Evolutionary conservation across 2,797 vertebrate species (phyloP), one percentile per base, ranked within the genome.

Genomic region (Cynodonichthys magdalenae): DNA sequence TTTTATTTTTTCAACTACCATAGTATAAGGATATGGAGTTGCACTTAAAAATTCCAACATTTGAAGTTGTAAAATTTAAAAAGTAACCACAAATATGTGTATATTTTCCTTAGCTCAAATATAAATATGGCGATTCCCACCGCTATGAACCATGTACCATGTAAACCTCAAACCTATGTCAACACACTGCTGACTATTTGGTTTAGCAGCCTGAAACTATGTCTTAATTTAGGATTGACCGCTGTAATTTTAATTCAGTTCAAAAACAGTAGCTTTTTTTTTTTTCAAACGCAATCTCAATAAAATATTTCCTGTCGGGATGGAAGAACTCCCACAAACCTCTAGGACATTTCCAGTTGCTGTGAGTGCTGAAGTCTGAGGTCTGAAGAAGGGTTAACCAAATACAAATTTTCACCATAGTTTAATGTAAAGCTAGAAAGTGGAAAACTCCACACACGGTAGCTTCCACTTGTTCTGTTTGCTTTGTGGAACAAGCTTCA

Each of bases 121-220:
- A 73, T 63, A 74, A 81, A 67, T 70, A 72, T 34, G 56, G 53
- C 64, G 56, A 79, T 71, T 84, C 70, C 59, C 42, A 15, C 73
- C 11, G n/a, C 56, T 78, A 49, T 69, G 63, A 84, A 74, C 65
- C 73, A 63, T 47, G 60, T 67, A 75, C 47, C 59, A 77, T 80
- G 82, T 82, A 88, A 91, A 90, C 89, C 89, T 87, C 86, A 93
- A 82, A 90, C 91, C 82, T 73, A 83, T 74, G 85, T 91, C 87
- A 92, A 90, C 87, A 92, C 45, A 66, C 60, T 50, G 75, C 70
- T 65, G 64, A 82, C 60, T 53, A 52, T 67, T 81, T 82, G 70
- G 75, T 65, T 77, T 42, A 65, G 66, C 66, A 51, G 64, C 44
- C 63, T 47, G 42, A 83, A 63, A 28, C 48, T 63, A 52, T 59